Percentiles rank a stretch among this genome's conserved stretches.
phyloP scores from a whole-genome alignment of 2,888 invertebrate genomes.

The Rotaria macrura region DNA sequence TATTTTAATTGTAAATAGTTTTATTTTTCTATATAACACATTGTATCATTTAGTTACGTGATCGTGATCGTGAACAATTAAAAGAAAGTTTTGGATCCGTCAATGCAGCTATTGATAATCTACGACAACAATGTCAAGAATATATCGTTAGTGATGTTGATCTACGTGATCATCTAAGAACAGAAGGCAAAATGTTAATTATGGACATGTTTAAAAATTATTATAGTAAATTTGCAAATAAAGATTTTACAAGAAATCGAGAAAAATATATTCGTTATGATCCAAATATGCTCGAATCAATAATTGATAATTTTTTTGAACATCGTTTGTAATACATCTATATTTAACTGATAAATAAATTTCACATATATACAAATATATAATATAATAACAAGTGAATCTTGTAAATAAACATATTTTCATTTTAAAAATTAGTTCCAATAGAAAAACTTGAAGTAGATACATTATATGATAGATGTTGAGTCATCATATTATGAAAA shows the following conservation, averaged over 20 bases:
- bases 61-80: slow-evolving; percentile 18
- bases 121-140: not conserved
- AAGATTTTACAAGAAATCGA: slow-evolving; percentile 5
- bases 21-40: not conserved
- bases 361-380: too few species aligned
- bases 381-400: too few species aligned
- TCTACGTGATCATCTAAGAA: not conserved
- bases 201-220: not conserved
- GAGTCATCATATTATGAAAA: too few species aligned
- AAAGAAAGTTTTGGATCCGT: slow-evolving; percentile 8
- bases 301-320: not conserved
- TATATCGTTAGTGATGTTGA: not conserved
- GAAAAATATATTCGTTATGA: not conserved
- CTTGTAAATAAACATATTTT: too few species aligned
- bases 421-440: too few species aligned
- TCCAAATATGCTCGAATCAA: not conserved
- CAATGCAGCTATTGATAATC: not conserved
- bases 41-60: not conserved
- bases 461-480: too few species aligned
- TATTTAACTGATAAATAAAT: too few species aligned
- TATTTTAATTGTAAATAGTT: too few species aligned
- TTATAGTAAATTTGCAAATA: not conserved
- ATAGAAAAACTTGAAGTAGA: too few species aligned
- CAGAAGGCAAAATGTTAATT: not conserved
- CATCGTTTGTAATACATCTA: not conserved